Evolutionary conservation across 2,113 vertebrate genomes (phyloP).

Genomic region (Amblyopsis rosae): DNA sequence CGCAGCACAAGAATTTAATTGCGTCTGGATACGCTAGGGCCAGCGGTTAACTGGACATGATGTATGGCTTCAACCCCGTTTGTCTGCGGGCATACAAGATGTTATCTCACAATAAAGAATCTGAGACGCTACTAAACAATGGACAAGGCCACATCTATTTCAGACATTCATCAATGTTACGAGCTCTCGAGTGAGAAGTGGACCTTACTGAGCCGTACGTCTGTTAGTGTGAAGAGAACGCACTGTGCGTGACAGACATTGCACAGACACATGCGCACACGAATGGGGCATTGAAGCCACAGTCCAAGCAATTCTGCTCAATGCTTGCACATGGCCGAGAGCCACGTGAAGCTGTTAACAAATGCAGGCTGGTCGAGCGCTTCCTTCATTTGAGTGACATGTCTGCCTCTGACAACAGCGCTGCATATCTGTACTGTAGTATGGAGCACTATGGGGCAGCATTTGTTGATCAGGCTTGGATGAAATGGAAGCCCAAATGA

Average conservation of each 20-base stretch:
- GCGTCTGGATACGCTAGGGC: slow-evolving; percentile 18
- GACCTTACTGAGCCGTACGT: background rate
- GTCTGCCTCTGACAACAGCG: background rate
- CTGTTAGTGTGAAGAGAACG: background rate
- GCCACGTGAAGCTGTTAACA: no score
- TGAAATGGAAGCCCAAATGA: background rate
- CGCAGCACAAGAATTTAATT: slow-evolving; percentile 39
- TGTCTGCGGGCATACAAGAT: slow-evolving; percentile 28
- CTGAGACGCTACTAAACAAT: slow-evolving; percentile 34
- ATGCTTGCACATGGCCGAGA: no score
- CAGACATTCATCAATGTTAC: slow-evolving; percentile 45
- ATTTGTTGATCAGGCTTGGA: background rate
- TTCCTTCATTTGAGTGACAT: no score
- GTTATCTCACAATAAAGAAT: slow-evolving; percentile 9
- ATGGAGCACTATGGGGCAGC: background rate
- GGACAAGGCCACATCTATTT: slow-evolving; percentile 52
- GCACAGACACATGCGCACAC: no score
- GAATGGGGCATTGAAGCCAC: no score
- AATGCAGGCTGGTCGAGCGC: no score
- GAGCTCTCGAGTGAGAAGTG: slow-evolving; percentile 9
- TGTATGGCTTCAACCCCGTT: slow-evolving; percentile 50
- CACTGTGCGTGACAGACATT: no score
- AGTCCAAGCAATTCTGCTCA: no score
- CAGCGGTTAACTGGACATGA: slow-evolving; percentile 57
- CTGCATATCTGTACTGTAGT: background rate